Conservation (phyloP, 2,888 invertebrate genomes). For the Drosophila helvetica region DNA sequence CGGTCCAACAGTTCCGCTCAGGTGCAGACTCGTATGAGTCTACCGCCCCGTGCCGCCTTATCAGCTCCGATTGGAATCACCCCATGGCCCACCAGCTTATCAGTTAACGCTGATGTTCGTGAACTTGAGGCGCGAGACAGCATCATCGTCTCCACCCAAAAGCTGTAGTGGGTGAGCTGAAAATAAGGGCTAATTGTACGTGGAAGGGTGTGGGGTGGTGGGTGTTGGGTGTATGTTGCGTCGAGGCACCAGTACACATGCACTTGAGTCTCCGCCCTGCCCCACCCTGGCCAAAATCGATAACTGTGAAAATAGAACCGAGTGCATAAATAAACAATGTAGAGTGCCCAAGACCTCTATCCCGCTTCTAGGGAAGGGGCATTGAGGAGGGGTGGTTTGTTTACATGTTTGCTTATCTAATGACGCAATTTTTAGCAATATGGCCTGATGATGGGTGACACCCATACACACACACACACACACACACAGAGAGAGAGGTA, state of each 20-base stretch:
- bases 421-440: slow-evolving; percentile 66
- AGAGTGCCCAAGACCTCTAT: slow-evolving; percentile 29
- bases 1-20: slow-evolving; percentile 46
- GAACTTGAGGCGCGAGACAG: slow-evolving; percentile 63
- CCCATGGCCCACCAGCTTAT: slow-evolving; percentile 39
- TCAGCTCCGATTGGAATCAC: slow-evolving; percentile 40
- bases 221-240: slow-evolving; percentile 10
- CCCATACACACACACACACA: neutral
- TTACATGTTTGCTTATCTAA: slow-evolving; percentile 61
- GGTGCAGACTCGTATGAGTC: slow-evolving; percentile 30
- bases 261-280: slow-evolving; percentile 9
- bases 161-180: slow-evolving; percentile 13
- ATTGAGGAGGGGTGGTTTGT: slow-evolving; percentile 32
- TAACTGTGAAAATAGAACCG: slow-evolving; percentile 59
- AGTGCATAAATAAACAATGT: slow-evolving; percentile 63
- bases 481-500: neutral
- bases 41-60: slow-evolving; percentile 33
- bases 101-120: slow-evolving; percentile 62
- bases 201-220: neutral
- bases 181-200: neutral
- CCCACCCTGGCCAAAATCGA: slow-evolving; percentile 51
- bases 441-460: slow-evolving; percentile 50
- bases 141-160: slow-evolving; percentile 1
- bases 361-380: neutral
- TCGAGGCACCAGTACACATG: slow-evolving; percentile 20